Percentiles rank a stretch among this genome's conserved stretches.
phyloP scores from a whole-genome alignment of 2,888 invertebrate species.

The Tricholauxania praeusta region DNA sequence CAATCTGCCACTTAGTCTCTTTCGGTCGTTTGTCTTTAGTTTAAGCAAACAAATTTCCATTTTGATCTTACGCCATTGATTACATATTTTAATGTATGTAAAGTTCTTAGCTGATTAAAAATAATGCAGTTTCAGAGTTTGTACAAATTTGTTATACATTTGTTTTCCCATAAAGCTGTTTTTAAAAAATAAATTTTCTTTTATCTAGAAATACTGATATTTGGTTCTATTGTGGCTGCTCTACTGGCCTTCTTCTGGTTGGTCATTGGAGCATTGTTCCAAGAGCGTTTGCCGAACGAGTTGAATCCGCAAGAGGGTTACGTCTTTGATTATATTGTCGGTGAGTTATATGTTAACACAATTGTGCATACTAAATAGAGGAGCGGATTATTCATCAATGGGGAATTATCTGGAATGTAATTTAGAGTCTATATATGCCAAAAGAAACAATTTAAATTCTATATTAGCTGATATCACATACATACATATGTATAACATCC shows the following conservation, averaged over 20 bases:
- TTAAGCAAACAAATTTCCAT: background rate
- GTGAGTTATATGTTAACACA: conserved; percentile 44
- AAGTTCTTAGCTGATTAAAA: no score
- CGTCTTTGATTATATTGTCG: conserved; percentile 63
- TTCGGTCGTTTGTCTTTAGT: background rate
- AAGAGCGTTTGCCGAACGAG: conserved; percentile 56
- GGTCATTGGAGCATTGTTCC: conserved; percentile 51
- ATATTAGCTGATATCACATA: no score
- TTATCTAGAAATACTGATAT: conserved; percentile 53
- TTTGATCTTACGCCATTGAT: background rate
- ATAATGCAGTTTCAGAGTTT: conserved; percentile 55
- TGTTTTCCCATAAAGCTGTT: background rate
- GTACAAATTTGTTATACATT: conserved; percentile 26
- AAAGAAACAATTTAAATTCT: no score
- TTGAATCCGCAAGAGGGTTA: conserved; percentile 50
- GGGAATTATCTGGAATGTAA: no score
- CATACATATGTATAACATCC: no score
- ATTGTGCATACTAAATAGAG: no score
- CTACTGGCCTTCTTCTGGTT: conserved; percentile 54
- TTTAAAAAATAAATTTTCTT: background rate
- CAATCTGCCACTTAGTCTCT: background rate
- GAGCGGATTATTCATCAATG: no score
- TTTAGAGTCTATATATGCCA: no score
- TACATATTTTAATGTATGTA: background rate
- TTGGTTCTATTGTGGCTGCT: conserved; percentile 53